Conservation (phyloP, 64 coral and sea anemone genomes). For the Cladopsammia gracilis region DNA sequence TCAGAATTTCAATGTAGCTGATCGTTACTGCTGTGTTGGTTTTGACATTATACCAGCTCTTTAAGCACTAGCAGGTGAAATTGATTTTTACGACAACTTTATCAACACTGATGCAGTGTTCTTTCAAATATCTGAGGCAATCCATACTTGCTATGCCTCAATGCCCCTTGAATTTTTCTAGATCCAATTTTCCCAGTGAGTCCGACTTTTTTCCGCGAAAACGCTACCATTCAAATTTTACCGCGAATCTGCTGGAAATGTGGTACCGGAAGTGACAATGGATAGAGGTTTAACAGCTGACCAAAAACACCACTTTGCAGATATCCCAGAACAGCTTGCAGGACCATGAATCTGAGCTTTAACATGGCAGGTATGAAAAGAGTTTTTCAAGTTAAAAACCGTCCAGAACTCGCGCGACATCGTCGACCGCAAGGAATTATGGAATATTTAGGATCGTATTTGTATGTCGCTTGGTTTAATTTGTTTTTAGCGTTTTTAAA, state of each 20-base stretch:
- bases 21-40: background rate
- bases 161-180: background rate
- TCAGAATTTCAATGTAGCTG: conserved; percentile 65
- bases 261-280: background rate
- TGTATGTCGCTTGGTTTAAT: no score
- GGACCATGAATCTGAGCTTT: conserved; percentile 30
- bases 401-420: no score
- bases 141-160: no score
- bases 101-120: background rate
- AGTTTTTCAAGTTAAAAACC: no score
- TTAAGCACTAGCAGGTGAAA: conserved; percentile 43
- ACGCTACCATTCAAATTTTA: conserved; percentile 41
- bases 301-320: conserved; percentile 22
- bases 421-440: no score
- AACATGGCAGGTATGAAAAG: no score
- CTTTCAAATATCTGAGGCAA: no score
- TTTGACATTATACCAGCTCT: conserved; percentile 18
- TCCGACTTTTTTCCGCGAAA: background rate
- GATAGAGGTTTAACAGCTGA: conserved; percentile 28
- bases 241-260: conserved; percentile 20
- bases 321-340: conserved; percentile 36
- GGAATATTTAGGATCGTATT: no score
- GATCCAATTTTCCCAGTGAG: background rate
- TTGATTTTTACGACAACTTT: conserved; percentile 24
- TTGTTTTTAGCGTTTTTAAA: no score